phyloP scores from a whole-genome alignment of 2,113 vertebrate species.

The Tenrec ecaudatus region DNA sequence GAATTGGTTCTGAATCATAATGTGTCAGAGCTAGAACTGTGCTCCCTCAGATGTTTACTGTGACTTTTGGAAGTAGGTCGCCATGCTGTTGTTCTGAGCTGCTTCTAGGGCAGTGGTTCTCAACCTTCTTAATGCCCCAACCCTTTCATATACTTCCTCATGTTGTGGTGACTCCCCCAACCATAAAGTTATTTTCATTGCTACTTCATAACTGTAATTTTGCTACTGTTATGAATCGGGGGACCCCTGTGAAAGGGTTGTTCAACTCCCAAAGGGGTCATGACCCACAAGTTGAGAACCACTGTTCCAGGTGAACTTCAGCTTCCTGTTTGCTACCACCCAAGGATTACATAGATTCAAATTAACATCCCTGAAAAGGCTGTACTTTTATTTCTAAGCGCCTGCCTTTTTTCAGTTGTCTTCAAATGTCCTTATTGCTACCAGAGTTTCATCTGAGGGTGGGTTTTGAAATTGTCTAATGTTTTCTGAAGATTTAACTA shows the following conservation, averaged over 20 bases:
- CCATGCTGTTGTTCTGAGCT: not conserved
- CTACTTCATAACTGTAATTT: too few species aligned
- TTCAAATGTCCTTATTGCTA: slow-evolving; percentile 15
- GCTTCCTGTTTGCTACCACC: not conserved
- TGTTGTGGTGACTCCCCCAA: too few species aligned
- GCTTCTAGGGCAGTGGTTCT: not conserved
- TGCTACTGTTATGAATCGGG: too few species aligned
- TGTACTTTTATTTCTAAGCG: not conserved
- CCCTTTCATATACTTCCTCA: too few species aligned
- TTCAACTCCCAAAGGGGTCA: too few species aligned
- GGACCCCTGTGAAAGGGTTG: too few species aligned
- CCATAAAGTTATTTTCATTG: too few species aligned
- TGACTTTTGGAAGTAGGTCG: not conserved
- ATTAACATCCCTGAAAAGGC: not conserved
- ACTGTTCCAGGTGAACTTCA: not conserved
- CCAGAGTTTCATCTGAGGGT: slow-evolving; percentile 19
- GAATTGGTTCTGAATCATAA: not conserved
- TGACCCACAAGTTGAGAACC: too few species aligned
- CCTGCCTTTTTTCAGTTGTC: not conserved
- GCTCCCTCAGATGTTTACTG: not conserved
- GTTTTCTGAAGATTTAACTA: not conserved
- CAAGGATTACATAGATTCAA: not conserved
- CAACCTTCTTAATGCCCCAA: too few species aligned
- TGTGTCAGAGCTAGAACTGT: not conserved
- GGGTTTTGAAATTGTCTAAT: not conserved